Evolutionary conservation across 2,113 vertebrate species (phyloP), one percentile per base, ranked within the genome.

Genomic region (Mohoua ochrocephala): DNA sequence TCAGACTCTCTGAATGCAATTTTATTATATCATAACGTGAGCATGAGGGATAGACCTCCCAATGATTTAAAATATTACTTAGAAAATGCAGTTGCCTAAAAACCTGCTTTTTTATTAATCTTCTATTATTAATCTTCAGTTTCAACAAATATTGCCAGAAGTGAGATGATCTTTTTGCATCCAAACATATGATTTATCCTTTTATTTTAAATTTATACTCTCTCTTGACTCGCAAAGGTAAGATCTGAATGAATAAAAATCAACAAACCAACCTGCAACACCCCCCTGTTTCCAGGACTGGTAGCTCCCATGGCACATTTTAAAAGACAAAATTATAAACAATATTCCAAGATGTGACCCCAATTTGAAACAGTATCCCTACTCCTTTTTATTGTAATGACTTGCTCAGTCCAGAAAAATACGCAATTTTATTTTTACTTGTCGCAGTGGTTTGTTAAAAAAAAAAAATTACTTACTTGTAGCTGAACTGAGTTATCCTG

Each of bases 401-500:
- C 17, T 61, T 53, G 2, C 33, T 84, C 11, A 28, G 7, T 33
- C 50, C 9, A 60, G 45, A 88, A 91, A 70, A 91, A 44, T 8
- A 49, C 3, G 3, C 17, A 11, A 52, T 54, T 63, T 77, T 63
- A 42, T 44, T 84, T 89, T 50, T 5, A 42, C 20, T 84, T 79
- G 7, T 37, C 75, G 42, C 8, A 53, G 24, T 89, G 13, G 10
- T 63, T 59, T 76, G 49, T 35, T 27, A 83, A 70, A 84, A 41
- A 44, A 73, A 35, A 52, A 61, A 28, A 37, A 21, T 24, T 33
- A 96, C 98, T 98, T 98, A 99, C 99, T 97, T 99, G 99, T 87
- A 99, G 97, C 83, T 99, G 99, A 93, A 99, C 98, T 4, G 99
- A 99, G 87, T 98, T 98, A 94, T 99, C 98, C 80, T 92, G 97